These are phyloP conservation scores for Campaea margaritaria DNA, from an alignment of 2,888 invertebrate genomes.

Conservation along the genomic window DNA sequence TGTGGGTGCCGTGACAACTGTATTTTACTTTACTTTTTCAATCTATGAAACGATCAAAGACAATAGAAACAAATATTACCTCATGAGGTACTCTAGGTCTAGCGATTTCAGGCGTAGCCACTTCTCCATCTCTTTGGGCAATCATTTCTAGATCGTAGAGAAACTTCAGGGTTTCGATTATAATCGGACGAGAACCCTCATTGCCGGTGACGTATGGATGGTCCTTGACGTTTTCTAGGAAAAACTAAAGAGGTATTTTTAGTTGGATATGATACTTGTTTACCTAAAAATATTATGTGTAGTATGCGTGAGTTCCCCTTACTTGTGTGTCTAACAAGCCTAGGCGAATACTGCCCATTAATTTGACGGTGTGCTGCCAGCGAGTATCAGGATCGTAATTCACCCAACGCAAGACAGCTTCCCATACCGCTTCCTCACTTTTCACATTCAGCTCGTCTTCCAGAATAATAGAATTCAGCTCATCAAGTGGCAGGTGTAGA, in stretches of 20 bases:
- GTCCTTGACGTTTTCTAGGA: slow-evolving; percentile 95
- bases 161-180: slow-evolving; percentile 96
- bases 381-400: slow-evolving; percentile 90
- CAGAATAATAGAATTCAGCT: slow-evolving; percentile 90
- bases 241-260: slow-evolving; percentile 86
- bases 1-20: no score
- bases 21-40: neutral
- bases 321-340: slow-evolving; percentile 93
- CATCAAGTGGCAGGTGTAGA: slow-evolving; percentile 88
- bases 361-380: slow-evolving; percentile 89
- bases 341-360: slow-evolving; percentile 92
- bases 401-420: slow-evolving; percentile 94
- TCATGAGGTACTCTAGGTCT: slow-evolving; percentile 94
- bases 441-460: slow-evolving; percentile 95
- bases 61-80: slow-evolving; percentile 51
- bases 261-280: slow-evolving; percentile 5
- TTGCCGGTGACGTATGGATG: slow-evolving; percentile 94
- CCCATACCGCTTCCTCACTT: slow-evolving; percentile 95
- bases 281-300: neutral
- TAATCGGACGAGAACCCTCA: slow-evolving; percentile 93
- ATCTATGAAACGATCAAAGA: neutral
- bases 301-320: slow-evolving; percentile 30
- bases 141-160: slow-evolving; percentile 97
- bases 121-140: slow-evolving; percentile 90
- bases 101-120: slow-evolving; percentile 93